These are phyloP conservation scores for Myotis daubentonii DNA, from an alignment of 2,797 vertebrate species.

Conservation along the genomic window DNA sequence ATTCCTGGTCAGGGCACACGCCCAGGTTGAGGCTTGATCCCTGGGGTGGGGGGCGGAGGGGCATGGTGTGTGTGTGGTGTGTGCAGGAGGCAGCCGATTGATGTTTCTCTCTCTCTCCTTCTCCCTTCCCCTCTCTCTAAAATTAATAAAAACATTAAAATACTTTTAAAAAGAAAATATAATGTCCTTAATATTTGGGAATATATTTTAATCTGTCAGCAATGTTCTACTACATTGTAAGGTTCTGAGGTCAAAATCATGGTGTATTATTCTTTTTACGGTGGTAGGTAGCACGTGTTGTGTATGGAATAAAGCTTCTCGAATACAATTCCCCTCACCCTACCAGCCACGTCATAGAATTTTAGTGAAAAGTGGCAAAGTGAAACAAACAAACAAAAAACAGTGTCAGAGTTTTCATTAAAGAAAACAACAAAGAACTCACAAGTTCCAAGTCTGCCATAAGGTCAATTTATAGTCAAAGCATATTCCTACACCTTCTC, in stretches of 20 bases:
- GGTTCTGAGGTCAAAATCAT: background rate
- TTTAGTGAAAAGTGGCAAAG: conserved; percentile 22
- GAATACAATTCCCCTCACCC: background rate
- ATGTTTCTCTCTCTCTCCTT: background rate
- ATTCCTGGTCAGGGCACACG: background rate
- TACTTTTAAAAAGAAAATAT: background rate
- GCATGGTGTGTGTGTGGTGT: too few relatives aligned
- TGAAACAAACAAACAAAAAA: background rate
- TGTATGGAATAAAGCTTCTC: background rate
- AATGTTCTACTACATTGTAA: background rate
- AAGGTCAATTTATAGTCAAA: conserved; percentile 4
- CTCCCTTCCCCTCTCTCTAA: background rate
- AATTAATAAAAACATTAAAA: background rate
- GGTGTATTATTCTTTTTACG: background rate
- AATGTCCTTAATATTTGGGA: background rate
- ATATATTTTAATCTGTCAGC: background rate
- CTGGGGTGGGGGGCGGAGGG: too few relatives aligned
- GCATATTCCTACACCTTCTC: background rate
- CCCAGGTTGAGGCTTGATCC: too few relatives aligned
- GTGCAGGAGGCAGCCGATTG: background rate
- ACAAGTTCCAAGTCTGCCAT: background rate
- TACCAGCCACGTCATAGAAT: background rate
- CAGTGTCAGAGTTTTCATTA: background rate
- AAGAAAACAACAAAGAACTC: background rate
- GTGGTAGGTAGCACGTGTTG: too few relatives aligned